Base-by-base conservation (phyloP, 2,113 vertebrate genomes). In the Podocnemis expansa region DNA sequence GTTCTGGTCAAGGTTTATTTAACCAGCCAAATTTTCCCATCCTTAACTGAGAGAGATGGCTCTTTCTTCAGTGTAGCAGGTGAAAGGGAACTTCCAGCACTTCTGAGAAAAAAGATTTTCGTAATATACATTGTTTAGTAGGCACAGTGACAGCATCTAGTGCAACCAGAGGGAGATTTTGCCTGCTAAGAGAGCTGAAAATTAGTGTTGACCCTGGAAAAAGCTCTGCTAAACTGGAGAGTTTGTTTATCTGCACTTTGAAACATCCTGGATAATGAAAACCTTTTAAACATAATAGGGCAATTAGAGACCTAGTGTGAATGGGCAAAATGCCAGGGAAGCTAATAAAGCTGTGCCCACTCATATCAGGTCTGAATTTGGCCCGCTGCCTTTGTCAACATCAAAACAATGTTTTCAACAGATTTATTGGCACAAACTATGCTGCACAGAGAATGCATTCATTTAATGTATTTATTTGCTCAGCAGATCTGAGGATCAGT, bases 191-290 rank as follows among this genome's bases (percentile, higher is more conserved):
- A 63, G 91, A 93, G 87, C 88, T 93, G 93, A 96, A 96, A 94
- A 95, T 90, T 90, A 93, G 63, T 87, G 43, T 84, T 96, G 97
- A 97, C 96, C 96, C 97, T 96, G 95, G 96, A 93, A 93, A 79
- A 97, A 96, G 52, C 94, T 97, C 58, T 91, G 94, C 91, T 96
- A 90, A 93, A 56, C 43, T 93, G 73, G 27, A 90, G 89, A 97
- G 94, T 94, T 97, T 97, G 93, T 98, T 96, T 97, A 97, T 94
- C 85, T 91, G 85, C 91, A 94, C 92, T 97, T 96, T 96, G 95
- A 87, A 92, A 91, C 93, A 95, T 95, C 87, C 90, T 88, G 75
- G 95, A 94, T 96, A 96, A 91, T 89, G 89, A 96, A 97, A 97
- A 34, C 73, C 92, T 94, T 97, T 96, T 97, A 96, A 97, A 95